phyloP scores from a whole-genome alignment of 2,797 vertebrate species.

The Hydrophis major region DNA sequence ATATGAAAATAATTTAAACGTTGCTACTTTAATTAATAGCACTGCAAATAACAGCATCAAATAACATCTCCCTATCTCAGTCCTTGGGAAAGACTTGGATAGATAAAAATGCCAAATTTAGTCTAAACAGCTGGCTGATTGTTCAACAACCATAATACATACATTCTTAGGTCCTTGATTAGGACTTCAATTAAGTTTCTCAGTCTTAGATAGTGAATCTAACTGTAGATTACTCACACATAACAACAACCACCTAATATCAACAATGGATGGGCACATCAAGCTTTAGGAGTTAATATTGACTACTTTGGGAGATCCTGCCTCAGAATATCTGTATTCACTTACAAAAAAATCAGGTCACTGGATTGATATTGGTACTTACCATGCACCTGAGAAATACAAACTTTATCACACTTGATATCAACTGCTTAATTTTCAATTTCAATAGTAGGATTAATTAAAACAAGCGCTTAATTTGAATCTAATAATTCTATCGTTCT shows the following conservation, averaged over 20 bases:
- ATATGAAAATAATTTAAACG: background rate
- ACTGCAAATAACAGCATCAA: background rate
- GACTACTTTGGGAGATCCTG: background rate
- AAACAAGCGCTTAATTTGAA: background rate
- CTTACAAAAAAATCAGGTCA: background rate
- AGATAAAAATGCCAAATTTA: background rate
- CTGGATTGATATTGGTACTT: background rate
- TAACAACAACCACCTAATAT: background rate
- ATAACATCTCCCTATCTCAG: background rate
- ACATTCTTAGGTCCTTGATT: background rate
- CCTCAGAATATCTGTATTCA: background rate
- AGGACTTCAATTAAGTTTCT: background rate
- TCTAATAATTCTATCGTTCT: background rate
- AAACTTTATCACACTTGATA: background rate
- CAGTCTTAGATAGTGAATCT: background rate
- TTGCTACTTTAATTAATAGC: background rate
- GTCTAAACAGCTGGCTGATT: background rate
- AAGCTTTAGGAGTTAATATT: background rate
- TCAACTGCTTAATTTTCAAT: background rate
- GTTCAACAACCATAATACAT: background rate
- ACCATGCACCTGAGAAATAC: background rate
- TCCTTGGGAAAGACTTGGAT: background rate
- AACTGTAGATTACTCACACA: background rate
- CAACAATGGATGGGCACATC: background rate
- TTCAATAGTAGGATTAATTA: background rate